Base-by-base conservation (phyloP, 2,888 invertebrate genomes). In the Metellina segmentata region DNA sequence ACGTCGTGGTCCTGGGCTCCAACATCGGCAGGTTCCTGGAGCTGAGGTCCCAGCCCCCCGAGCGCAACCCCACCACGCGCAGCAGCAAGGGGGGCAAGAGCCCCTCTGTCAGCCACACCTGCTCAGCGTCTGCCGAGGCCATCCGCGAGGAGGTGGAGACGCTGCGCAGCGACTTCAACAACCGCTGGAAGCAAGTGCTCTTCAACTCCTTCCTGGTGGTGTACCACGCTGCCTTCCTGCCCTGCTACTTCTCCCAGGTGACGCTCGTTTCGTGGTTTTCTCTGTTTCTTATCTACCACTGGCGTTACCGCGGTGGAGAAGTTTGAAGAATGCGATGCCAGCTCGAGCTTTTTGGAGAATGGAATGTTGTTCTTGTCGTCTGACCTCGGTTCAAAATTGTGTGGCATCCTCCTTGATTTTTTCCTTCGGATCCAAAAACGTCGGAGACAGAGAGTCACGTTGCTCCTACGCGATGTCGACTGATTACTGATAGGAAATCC, bases 201-300 rank as follows among this genome's bases (percentile, higher is more conserved):
- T 98, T 97, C 94, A 96, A 97, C 93, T 97, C 98, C 0, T 96
- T 98, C 75, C 95, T 97, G 7, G 97, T 97, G 94, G 97, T 98
- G 0, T 98, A 98, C 94, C 98, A 98, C 95, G 97, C 97, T 74
- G 97, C 98, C 89, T 97, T 98, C 94, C 96, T 98, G 90, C 98
- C 98, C 0, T 97, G 98, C 94, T 97, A 97, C 94, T 98, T 98
- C 96, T 97, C 98, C 61, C 97, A 97, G 96, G 98, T 97, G 51
- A 79, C n/a, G n/a, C n/a, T n/a, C n/a, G n/a, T n/a, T n/a, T n/a
- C n/a, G n/a, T n/a, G n/a, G n/a, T n/a, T n/a, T n/a, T n/a, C n/a
- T n/a, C n/a, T n/a, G n/a, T n/a, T n/a, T n/a, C n/a, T n/a, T n/a
- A n/a, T n/a, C n/a, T n/a, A n/a, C n/a, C n/a, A n/a, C n/a, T n/a